These are phyloP conservation scores for Habrosyne pyritoides DNA, from an alignment of 2,888 invertebrate genomes.

Conservation along the genomic window DNA sequence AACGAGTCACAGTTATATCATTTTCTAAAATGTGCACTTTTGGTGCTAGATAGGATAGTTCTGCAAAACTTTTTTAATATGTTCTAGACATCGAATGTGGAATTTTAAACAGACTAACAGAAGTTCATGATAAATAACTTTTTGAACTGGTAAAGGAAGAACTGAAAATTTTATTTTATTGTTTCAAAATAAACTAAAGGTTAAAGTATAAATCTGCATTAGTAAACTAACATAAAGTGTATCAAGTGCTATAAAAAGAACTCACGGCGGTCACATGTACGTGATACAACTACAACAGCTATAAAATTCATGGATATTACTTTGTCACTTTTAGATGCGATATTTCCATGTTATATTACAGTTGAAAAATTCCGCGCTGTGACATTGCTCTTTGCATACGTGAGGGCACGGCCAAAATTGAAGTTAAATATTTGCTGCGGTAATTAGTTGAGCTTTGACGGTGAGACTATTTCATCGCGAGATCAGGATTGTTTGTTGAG, in stretches of 20 bases:
- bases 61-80: background rate
- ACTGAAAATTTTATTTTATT: no score
- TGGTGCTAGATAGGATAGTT: background rate
- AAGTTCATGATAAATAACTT: no score
- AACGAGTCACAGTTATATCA: background rate
- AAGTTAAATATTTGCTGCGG: conserved; percentile 56
- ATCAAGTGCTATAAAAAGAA: no score
- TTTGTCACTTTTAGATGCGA: conserved; percentile 30
- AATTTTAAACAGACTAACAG: no score
- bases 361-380: conserved; percentile 37
- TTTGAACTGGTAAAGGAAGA: no score
- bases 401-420: conserved; percentile 45
- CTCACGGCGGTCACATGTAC: conserved; percentile 27
- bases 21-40: background rate
- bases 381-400: conserved; percentile 41
- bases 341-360: conserved; percentile 24
- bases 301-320: conserved; percentile 41
- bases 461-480: conserved; percentile 33
- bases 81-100: background rate
- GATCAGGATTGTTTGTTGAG: conserved; percentile 27
- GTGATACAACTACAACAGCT: conserved; percentile 36
- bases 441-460: conserved; percentile 54
- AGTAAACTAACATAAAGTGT: no score
- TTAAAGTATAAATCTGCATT: no score
- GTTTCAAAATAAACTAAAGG: no score